Base-by-base conservation (phyloP, 2,888 invertebrate species). In the Lasioglossum zephyrum region DNA sequence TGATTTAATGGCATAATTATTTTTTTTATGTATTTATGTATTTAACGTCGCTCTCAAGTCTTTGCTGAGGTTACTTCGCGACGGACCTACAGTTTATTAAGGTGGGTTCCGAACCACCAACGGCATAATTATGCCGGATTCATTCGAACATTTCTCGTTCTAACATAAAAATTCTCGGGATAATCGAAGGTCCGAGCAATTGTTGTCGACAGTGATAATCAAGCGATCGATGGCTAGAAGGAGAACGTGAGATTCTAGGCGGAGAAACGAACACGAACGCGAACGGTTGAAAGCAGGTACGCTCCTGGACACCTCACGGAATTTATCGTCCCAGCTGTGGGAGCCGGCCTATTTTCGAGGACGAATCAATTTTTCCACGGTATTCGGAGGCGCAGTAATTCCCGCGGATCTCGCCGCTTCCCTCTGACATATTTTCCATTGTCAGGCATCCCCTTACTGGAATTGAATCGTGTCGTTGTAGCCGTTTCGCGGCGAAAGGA, bases 361-460 rank as follows among this genome's bases (percentile, higher is more conserved):
- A 72, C 84, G 49, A 78, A 84, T 84, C 69, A 77, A 84, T 79
- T 82, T 78, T 84, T 84, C 84, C 72, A 60, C 74, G 77, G 49
- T 72, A 70, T 70, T 74, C 73, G 73, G 57, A 49, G 82, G 39
- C 49, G 49, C 41, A 31, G 70, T 78, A 75, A 84, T 84, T 78
- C 69, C 78, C 74, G 36, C 70, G 69, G 73, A 22, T 83, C 73
- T 81, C 63, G 81, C 73, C 39, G 49, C 66, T 79, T 73, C 47
- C 69, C 41, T 72, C 75, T 73, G 73, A 79, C 83, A 82, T 76
- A 83, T 79, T 85, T 79, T 76, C 83, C 75, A 76, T 78, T 76
- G 79, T 79, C 73, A 22, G 16, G 18, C 60, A 53, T 82, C 77
- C 74, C 22, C 82, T 82, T 78, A 63, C 77, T 8, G 75, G 44